Base-by-base conservation (phyloP, 2,888 invertebrate species). In the Seira sanloemensis region DNA sequence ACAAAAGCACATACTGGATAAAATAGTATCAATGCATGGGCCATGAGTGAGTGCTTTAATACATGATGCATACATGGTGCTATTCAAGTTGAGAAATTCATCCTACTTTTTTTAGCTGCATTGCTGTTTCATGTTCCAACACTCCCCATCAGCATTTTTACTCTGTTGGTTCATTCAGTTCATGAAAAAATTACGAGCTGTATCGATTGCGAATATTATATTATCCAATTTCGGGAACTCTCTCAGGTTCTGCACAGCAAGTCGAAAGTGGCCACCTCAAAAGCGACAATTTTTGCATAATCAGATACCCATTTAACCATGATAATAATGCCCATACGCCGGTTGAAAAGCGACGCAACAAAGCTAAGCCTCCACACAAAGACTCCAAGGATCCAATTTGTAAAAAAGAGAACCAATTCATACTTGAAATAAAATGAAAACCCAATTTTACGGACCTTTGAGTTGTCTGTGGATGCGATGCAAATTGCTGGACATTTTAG, bases 121-220 rank as follows among this genome's bases (percentile, higher is more conserved):
- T 71, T 78, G 78, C 78, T 71, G 62, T 37, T 23, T 5, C 65
- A 62, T 62, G 62, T 62, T n/a, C 21, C 62, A 62, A 23, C 9
- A 54, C 2, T 72, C 46, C 21, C 24, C 23, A 7, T 58, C 65
- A 26, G 23, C 27, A 74, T 75, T 62, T 66, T 27, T 26, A 54
- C 75, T 69, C 65, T n/a, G 1, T 27, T 66, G 37, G 46, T 79
- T 67, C 68, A 74, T 79, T 77, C 74, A 71, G 46, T 78, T 75
- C 75, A 84, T 84, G 84, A 84, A 84, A 78, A 78, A 84, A 78
- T 78, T 84, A 84, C 78, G 66, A 78, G 78, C 27, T 84, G 69
- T 79, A 79, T 84, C 84, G 84, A 84, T 84, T 84, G 78, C 78
- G 84, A 84, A 84, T 84, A 78, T 84, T 75, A 58, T 37, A 69